Evolutionary conservation across 2,113 vertebrate genomes (phyloP).

Genomic region (Salminus brasiliensis): DNA sequence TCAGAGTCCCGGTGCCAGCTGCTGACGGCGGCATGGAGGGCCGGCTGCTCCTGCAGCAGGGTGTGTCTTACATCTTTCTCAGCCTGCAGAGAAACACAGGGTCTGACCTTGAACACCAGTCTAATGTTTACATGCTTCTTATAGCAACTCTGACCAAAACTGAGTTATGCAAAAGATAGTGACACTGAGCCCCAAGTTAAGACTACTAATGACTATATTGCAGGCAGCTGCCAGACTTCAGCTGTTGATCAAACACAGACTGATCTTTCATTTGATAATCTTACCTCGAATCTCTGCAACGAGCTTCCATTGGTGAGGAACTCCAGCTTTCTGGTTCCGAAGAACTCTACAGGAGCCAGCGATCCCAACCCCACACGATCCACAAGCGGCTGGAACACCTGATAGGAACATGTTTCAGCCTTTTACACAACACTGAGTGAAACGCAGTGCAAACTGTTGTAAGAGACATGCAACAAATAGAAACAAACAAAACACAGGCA

Average conservation of each 20-base stretch:
- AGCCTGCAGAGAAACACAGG: constrained; percentile 75
- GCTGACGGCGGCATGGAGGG: constrained; percentile 86
- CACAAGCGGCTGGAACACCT: constrained; percentile 82
- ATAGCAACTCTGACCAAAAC: neutral
- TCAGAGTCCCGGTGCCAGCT: constrained; percentile 89
- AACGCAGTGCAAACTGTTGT: too few species aligned
- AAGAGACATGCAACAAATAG: too few species aligned
- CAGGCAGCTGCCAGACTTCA: too few species aligned
- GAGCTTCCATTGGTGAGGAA: constrained; percentile 89
- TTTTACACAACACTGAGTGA: neutral
- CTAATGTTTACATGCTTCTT: neutral
- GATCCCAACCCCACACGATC: constrained; percentile 92
- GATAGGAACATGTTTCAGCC: neutral
- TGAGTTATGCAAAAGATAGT: too few species aligned
- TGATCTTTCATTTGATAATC: neutral
- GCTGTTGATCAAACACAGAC: too few species aligned
- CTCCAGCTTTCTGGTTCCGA: constrained; percentile 85
- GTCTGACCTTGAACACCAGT: constrained; percentile 57
- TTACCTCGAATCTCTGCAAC: constrained; percentile 91
- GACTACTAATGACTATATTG: too few species aligned
- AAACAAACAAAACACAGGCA: too few species aligned
- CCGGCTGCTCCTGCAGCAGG: constrained; percentile 85
- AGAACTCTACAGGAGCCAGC: constrained; percentile 91
- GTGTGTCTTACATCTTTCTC: constrained; percentile 85
- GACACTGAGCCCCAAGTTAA: too few species aligned